Base-by-base conservation (phyloP, 2,797 vertebrate genomes). In the Acanthurus tractus region DNA sequence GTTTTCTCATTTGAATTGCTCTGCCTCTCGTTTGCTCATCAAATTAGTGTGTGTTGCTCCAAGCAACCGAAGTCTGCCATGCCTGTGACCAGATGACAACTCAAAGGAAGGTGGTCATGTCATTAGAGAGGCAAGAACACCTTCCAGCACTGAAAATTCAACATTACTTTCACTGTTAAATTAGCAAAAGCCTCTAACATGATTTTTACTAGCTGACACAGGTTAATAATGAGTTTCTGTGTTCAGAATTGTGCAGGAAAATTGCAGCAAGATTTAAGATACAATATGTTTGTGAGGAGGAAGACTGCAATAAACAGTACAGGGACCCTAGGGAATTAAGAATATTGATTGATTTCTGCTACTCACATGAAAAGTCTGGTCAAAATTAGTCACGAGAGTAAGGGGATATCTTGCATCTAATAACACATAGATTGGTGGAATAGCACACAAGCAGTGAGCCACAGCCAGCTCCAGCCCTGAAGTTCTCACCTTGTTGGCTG, bases 401-500 rank as follows among this genome's bases (percentile, higher is more conserved):
- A 68, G 22, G 34, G 10, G 17, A 36, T 70, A 55, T 12, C 0
- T 14, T 45, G 54, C 1, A 0, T 49, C 34, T 59, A 70, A 82
- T 54, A 29, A 58, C 22, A 62, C 11, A 1, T 44, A 49, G 12
- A 2, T 11, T 15, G 9, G n/a, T 49, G 20, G 17, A 58, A 56
- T 0, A 8, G 40, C 12, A 12, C 63, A 0, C 12, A 11, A 20
- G 40, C 9, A 68, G 58, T 42, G 20, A 18, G 18, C 25, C 18
- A 34, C 48, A 22, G 18, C 5, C 13, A 20, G 54, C 53, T 61
- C 11, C 15, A 6, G 25, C 38, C 57, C 13, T 22, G 49, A 70
- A 18, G 22, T 50, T 79, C 87, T 92, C 84, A 94, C 97, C 93
- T 97, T 98, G 83, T 97, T 98, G 82, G 97, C 95, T 2, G 96